Evolutionary conservation across 2,888 invertebrate species (phyloP), one percentile per base, ranked within the genome.

Genomic region (Cheilosia vernalis): DNA sequence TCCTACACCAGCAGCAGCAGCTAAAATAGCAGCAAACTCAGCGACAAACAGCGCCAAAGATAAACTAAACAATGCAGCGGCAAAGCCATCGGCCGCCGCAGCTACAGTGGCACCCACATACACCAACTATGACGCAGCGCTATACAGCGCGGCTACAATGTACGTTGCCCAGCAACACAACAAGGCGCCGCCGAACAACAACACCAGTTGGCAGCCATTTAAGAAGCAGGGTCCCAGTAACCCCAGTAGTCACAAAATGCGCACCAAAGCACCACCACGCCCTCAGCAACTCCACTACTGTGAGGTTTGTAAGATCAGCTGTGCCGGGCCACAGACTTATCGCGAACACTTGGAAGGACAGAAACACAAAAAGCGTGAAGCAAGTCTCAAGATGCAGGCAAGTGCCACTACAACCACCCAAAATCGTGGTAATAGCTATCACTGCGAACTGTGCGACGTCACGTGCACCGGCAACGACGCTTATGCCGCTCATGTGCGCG

Each of bases 391-490:
- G 91, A 94, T 95, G 90, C 95, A 95, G 30, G 94, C 94, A 15
- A 94, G 94, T 90, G 93, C 95, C 86, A 93, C 95, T 88, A 94
- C 94, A 87, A 93, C 94, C 88, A 92, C 94, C 89, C 93, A 95
- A 88, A 93, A 94, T 61, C 93, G 94, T 30, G 94, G 95, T 64
- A 95, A 94, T 89, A 92, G 91, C 88, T 91, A 91, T 89, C 95
- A 98, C 88, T 99, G 99, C 93, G 99, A 99, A 92, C 94, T 99
- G 82, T 99, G 99, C 90, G 98, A 99, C 93, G 98, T 99, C 10
- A 98, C 98, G 13, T 99, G 99, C 93, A 99, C 99, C 13, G 99
- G 99, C 73, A 97, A 97, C 73, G 99, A 99, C 93, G 99, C 99
- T 0, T 99, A 99, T 93, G 98, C 98, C 49, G 98, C 98, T 56